Evolutionary conservation across 2,888 invertebrate species (phyloP).

Genomic region (Agrotis clavis): DNA sequence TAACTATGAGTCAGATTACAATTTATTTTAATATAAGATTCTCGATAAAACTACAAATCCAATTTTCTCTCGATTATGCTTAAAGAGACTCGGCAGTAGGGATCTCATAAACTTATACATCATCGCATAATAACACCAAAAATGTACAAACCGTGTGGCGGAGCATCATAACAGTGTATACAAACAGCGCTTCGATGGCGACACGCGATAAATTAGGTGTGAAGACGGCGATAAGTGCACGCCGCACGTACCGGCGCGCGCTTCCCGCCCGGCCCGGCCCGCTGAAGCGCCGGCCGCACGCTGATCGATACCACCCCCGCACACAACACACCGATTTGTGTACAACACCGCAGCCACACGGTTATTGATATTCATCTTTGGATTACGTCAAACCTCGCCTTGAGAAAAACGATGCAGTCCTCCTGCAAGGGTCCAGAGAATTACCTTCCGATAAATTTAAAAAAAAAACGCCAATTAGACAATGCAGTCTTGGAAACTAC

Average conservation of each 20-base stretch:
- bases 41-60: slow-evolving; percentile 24
- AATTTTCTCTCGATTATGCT: slow-evolving; percentile 40
- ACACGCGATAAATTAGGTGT: slow-evolving; percentile 89
- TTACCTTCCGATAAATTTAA: too few relatives aligned
- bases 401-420: slow-evolving; percentile 3
- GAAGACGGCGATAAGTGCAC: slow-evolving; percentile 87
- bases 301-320: slow-evolving; percentile 76
- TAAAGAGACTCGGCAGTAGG: slow-evolving; percentile 35
- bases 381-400: slow-evolving; percentile 44
- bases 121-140: slow-evolving; percentile 66
- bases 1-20: slow-evolving; percentile 35
- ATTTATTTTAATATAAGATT: slow-evolving; percentile 37
- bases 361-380: slow-evolving; percentile 71
- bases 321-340: slow-evolving; percentile 77
- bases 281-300: slow-evolving; percentile 64
- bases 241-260: slow-evolving; percentile 76
- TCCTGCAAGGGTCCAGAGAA: not conserved
- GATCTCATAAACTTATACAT: slow-evolving; percentile 62
- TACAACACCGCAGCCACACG: slow-evolving; percentile 70
- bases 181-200: slow-evolving; percentile 81
- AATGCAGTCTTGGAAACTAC: not conserved
- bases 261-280: slow-evolving; percentile 71
- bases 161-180: slow-evolving; percentile 75
- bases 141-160: slow-evolving; percentile 68
- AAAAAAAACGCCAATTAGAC: not conserved